Evolutionary conservation across 2,797 vertebrate genomes (phyloP).

Genomic region (Silurus lanzhouensis): DNA sequence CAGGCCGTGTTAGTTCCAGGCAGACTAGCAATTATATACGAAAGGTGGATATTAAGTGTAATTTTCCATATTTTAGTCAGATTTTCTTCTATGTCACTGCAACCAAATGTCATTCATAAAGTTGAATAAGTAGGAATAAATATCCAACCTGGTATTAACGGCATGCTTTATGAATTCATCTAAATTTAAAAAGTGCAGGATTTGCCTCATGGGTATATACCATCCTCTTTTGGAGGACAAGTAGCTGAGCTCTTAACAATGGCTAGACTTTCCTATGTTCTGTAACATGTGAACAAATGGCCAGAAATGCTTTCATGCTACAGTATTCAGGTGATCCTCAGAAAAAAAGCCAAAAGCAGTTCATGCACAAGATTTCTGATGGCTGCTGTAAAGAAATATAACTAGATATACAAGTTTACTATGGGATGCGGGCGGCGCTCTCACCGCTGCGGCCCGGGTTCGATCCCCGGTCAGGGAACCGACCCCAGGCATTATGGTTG

Average conservation of each 20-base stretch:
- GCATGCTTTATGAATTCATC: background rate
- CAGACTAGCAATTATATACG: background rate
- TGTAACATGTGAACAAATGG: constrained; percentile 32
- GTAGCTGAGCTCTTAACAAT: constrained; percentile 7
- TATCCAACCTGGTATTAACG: background rate
- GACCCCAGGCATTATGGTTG: no score
- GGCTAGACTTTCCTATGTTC: background rate
- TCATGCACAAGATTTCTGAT: constrained; percentile 6
- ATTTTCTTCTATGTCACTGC: background rate
- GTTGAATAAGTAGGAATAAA: background rate
- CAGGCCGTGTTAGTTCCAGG: background rate
- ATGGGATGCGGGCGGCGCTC: no score
- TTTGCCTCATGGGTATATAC: background rate
- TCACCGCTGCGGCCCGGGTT: no score
- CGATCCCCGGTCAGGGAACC: no score
- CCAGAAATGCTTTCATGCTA: constrained; percentile 1
- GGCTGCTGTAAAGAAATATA: background rate
- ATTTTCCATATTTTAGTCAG: constrained; percentile 4
- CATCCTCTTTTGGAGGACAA: background rate
- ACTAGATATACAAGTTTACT: background rate
- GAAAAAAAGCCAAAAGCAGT: constrained; percentile 25
- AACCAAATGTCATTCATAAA: background rate
- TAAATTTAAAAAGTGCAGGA: background rate
- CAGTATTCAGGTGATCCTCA: constrained; percentile 27
- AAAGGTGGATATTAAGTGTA: constrained; percentile 12